Evolutionary conservation across 2,113 vertebrate species (phyloP).

Genomic region (Nothobranchius furzeri): DNA sequence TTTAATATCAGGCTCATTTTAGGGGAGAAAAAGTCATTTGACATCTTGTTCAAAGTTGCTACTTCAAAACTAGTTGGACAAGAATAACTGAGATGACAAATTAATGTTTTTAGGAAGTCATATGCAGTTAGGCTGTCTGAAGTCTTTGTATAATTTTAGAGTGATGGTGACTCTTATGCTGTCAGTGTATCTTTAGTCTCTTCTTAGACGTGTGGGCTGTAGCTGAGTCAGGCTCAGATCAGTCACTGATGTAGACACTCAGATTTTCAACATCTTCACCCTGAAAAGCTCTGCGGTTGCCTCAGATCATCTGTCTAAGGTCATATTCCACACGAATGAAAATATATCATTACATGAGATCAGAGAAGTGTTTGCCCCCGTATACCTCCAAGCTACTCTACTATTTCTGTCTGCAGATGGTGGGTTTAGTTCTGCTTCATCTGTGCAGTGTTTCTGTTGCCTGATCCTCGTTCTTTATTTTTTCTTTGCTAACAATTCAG

Average conservation of each 20-base stretch:
- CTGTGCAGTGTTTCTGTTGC: not conserved
- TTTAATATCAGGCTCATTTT: not conserved
- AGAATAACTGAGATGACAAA: too few species aligned
- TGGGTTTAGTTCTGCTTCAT: constrained; percentile 6
- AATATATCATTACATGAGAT: not conserved
- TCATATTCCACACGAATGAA: not conserved
- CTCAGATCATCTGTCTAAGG: not conserved
- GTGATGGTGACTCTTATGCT: too few species aligned
- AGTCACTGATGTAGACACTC: not conserved
- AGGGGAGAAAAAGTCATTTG: not conserved
- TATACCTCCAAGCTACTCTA: not conserved
- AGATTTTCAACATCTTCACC: not conserved
- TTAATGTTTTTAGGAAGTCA: not conserved
- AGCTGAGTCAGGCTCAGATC: constrained; percentile 4
- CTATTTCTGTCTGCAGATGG: not conserved
- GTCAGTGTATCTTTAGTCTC: not conserved
- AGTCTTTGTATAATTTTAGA: too few species aligned
- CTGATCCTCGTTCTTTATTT: not conserved
- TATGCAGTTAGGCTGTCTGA: not conserved
- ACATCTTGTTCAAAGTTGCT: not conserved
- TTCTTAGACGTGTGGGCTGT: not conserved
- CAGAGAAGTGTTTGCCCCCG: not conserved
- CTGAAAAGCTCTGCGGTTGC: not conserved
- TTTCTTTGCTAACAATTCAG: not conserved
- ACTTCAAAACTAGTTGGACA: not conserved